These are phyloP conservation scores for Dolichoris vasculosae DNA, from an alignment of 1,140 invertebrate species.

Conservation along the genomic window DNA sequence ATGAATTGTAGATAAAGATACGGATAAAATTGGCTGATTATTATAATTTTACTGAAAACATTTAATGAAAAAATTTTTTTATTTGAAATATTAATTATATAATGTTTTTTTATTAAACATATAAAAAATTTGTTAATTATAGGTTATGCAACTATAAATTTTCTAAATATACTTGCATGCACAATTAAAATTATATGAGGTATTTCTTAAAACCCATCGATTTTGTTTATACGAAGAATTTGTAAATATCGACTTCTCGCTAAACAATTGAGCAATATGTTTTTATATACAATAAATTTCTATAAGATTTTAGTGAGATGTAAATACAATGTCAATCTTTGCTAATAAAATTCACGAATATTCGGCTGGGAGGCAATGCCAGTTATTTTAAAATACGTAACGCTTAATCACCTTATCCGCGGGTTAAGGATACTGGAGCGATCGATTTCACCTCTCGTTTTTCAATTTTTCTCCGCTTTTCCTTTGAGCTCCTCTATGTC, in stretches of 20 bases:
- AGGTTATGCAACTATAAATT: not conserved
- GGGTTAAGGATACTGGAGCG: not conserved
- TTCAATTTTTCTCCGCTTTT: not conserved
- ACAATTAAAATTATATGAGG: not conserved
- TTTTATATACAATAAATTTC: not conserved
- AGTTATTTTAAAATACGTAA: not conserved
- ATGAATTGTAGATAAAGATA: not conserved
- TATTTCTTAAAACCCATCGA: too few relatives aligned
- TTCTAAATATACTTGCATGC: not conserved
- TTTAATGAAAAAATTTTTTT: not conserved
- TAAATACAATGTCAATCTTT: too few relatives aligned
- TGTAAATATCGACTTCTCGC: too few relatives aligned
- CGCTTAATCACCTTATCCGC: too few relatives aligned
- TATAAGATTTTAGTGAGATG: not conserved
- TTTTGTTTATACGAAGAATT: too few relatives aligned
- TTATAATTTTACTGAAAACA: not conserved
- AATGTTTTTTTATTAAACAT: not conserved
- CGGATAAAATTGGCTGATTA: too few relatives aligned
- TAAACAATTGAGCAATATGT: too few relatives aligned
- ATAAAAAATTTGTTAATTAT: not conserved
- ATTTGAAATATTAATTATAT: not conserved
- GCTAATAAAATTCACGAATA: too few relatives aligned
- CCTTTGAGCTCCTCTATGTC: not conserved
- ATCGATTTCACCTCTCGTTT: not conserved
- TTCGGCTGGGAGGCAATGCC: too few relatives aligned